A percentile compares a stretch with the other conserved stretches of the same genome.
Evolutionary conservation across 1,140 invertebrate genomes (phyloP).

Genomic region (Achroia grisella): DNA sequence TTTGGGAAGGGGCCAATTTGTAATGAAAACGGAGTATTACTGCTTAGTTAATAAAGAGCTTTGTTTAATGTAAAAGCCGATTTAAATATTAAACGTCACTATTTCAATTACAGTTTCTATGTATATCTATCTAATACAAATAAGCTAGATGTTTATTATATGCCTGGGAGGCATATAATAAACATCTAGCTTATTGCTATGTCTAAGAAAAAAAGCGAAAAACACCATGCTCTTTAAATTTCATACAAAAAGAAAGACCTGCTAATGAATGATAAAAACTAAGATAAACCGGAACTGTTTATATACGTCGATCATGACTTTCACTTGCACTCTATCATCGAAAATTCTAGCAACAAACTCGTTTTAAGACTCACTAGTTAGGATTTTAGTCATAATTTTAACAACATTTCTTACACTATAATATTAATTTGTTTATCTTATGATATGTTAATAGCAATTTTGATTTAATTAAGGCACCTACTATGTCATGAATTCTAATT

Average conservation of each 20-base stretch:
- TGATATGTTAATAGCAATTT: constrained; percentile 20
- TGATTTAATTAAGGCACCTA: constrained; percentile 24
- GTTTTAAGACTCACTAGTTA: constrained; percentile 36
- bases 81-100: too few relatives aligned
- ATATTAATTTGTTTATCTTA: constrained; percentile 24
- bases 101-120: too few relatives aligned
- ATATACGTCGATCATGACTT: constrained; percentile 60
- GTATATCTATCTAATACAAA: too few relatives aligned
- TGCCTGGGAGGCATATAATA: too few relatives aligned
- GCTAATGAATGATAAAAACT: constrained; percentile 41
- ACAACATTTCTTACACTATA: constrained; percentile 15
- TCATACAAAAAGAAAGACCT: constrained; percentile 15
- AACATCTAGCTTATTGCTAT: too few relatives aligned
- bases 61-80: too few relatives aligned
- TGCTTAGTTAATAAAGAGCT: too few relatives aligned
- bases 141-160: too few relatives aligned
- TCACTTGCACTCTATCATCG: constrained; percentile 67
- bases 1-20: too few relatives aligned
- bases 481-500: constrained; percentile 16
- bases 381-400: constrained; percentile 18
- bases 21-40: too few relatives aligned
- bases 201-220: too few relatives aligned
- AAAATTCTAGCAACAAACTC: constrained; percentile 61
- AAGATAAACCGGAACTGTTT: constrained; percentile 56
- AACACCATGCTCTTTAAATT: background rate